These are phyloP conservation scores for Aviceda leuphotes DNA, from an alignment of 2,797 vertebrate species.

Conservation along the genomic window DNA sequence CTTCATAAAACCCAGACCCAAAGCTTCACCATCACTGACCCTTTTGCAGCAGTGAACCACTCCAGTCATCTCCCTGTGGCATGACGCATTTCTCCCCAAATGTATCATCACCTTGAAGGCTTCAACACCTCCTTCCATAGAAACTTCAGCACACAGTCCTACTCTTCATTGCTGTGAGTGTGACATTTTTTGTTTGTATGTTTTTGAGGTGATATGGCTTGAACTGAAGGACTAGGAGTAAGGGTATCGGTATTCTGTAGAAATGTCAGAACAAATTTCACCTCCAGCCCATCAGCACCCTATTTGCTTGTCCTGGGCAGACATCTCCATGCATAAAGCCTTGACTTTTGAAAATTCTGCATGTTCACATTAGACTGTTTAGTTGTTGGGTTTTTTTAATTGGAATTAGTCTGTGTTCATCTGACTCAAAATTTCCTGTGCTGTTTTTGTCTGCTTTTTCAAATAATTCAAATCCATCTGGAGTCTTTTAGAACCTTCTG, in stretches of 20 bases:
- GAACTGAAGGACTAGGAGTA: neutral
- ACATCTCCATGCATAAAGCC: neutral
- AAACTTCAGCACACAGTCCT: neutral
- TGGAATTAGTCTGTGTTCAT: neutral
- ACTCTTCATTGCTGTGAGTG: neutral
- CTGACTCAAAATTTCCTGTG: neutral
- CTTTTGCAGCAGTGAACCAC: neutral
- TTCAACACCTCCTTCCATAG: neutral
- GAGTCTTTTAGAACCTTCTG: conserved; percentile 15
- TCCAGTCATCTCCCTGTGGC: neutral
- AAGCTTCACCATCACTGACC: neutral
- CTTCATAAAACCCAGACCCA: neutral
- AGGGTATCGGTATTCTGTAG: neutral
- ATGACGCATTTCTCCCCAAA: neutral
- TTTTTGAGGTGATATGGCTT: neutral
- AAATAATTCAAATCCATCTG: neutral
- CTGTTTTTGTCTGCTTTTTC: neutral
- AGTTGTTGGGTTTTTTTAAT: too few species aligned
- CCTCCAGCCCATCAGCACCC: neutral
- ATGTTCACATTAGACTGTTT: neutral
- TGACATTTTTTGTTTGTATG: neutral
- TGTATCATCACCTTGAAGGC: neutral
- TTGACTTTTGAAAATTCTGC: neutral
- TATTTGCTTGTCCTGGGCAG: neutral
- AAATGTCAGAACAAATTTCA: neutral